Evolutionary conservation across 2,113 vertebrate genomes (phyloP).

Genomic region (Pleuronectes platessa): DNA sequence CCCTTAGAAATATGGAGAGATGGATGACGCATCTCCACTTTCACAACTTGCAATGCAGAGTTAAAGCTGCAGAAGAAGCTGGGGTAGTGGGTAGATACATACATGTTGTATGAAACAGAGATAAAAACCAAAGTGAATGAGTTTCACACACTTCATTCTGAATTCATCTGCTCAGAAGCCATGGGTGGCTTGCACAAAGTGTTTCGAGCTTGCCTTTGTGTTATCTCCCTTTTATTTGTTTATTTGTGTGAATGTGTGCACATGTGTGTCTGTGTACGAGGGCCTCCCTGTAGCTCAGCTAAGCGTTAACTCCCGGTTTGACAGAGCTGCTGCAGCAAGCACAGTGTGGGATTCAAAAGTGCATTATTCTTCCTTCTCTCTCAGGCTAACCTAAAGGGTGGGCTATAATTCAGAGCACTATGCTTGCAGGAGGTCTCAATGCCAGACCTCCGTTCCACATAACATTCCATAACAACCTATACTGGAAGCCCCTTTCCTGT

Average conservation of each 20-base stretch:
- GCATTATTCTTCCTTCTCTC: conserved; percentile 18
- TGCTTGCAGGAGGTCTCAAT: conserved; percentile 36
- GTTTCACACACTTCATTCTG: conserved; percentile 19
- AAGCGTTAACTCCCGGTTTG: conserved; percentile 35
- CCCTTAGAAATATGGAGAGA: no score
- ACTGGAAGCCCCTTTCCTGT: conserved; percentile 2
- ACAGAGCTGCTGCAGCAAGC: conserved; percentile 38
- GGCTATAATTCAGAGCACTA: conserved; percentile 47
- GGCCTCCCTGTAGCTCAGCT: conserved; percentile 36
- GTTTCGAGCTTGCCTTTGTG: conserved; percentile 13
- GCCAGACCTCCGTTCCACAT: conserved; percentile 35
- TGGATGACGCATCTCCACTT: conserved; percentile 53
- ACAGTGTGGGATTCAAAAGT: conserved; percentile 41
- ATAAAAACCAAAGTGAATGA: conserved; percentile 18
- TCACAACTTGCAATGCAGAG: conserved; percentile 44
- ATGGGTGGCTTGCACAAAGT: conserved; percentile 11
- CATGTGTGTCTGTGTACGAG: conserved; percentile 12
- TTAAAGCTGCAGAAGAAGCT: conserved; percentile 31
- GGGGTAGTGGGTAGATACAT: conserved; percentile 30
- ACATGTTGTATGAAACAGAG: conserved; percentile 23
- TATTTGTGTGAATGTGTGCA: conserved; percentile 29
- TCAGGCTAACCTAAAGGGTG: conserved; percentile 18
- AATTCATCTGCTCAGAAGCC: conserved; percentile 31
- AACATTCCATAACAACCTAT: conserved; percentile 19
- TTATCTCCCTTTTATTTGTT: conserved; percentile 34